Conservation (phyloP, 2,797 vertebrate species). For the Poeciliopsis paucimaculata region DNA sequence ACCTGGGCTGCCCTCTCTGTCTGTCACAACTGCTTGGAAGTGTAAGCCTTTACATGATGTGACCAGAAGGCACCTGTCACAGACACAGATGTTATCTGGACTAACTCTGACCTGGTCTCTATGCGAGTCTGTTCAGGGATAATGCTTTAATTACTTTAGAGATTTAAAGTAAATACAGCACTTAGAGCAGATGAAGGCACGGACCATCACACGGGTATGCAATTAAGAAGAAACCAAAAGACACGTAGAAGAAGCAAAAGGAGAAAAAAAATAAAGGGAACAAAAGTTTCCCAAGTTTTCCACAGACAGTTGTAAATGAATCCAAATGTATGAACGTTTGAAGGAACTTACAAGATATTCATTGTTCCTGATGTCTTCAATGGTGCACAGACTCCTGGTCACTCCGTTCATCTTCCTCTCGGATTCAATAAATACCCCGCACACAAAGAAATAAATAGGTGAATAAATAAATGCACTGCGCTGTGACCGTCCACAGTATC, state of each 20-base stretch:
- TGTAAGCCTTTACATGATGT: conserved; percentile 54
- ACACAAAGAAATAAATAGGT: conserved; percentile 37
- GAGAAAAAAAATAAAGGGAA: background rate
- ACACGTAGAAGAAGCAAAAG: background rate
- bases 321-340: background rate
- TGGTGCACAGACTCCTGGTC: conserved; percentile 77
- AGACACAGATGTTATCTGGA: conserved; percentile 63
- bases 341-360: conserved; percentile 67
- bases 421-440: conserved; percentile 32
- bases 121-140: conserved; percentile 22
- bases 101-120: conserved; percentile 47
- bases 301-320: background rate
- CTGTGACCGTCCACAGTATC: conserved; percentile 1
- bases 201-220: background rate
- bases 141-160: conserved; percentile 64
- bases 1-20: conserved; percentile 27
- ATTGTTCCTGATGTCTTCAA: conserved; percentile 76
- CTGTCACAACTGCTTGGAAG: conserved; percentile 48
- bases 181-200: conserved; percentile 33
- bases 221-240: background rate
- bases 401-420: conserved; percentile 73
- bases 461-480: background rate
- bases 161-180: conserved; percentile 39
- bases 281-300: background rate
- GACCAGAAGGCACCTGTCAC: conserved; percentile 58